Conservation (phyloP, 2,113 vertebrate species). For the Riparia riparia region DNA sequence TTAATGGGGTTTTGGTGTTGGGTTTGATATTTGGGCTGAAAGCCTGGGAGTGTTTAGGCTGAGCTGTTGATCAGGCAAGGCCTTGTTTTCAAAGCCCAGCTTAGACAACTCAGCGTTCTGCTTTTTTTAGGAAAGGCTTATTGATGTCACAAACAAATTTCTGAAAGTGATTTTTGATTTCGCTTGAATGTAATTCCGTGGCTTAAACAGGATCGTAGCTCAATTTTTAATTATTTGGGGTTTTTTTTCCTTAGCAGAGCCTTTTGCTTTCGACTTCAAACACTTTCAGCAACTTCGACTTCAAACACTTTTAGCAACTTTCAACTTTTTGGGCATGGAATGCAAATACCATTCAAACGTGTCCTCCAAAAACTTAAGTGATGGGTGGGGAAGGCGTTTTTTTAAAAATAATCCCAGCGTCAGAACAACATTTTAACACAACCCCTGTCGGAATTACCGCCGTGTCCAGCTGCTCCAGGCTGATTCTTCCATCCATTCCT, state of each 20-base stretch:
- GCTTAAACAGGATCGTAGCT: neutral
- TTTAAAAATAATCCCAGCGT: neutral
- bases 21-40: neutral
- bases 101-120: neutral
- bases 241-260: neutral
- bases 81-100: neutral
- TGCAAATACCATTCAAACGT: conserved; percentile 25
- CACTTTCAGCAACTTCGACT: neutral
- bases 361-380: neutral
- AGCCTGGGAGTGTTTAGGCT: neutral
- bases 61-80: neutral
- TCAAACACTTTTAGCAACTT: neutral
- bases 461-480: neutral
- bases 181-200: neutral
- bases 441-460: neutral
- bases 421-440: neutral
- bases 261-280: conserved; percentile 24
- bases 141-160: neutral
- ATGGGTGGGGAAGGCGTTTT: neutral
- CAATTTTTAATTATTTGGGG: neutral
- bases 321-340: neutral
- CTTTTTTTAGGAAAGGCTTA: neutral
- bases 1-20: neutral
- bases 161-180: neutral
- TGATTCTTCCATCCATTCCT: neutral